phyloP scores from a whole-genome alignment of 2,113 vertebrate genomes.

The Dasyprocta punctata region DNA sequence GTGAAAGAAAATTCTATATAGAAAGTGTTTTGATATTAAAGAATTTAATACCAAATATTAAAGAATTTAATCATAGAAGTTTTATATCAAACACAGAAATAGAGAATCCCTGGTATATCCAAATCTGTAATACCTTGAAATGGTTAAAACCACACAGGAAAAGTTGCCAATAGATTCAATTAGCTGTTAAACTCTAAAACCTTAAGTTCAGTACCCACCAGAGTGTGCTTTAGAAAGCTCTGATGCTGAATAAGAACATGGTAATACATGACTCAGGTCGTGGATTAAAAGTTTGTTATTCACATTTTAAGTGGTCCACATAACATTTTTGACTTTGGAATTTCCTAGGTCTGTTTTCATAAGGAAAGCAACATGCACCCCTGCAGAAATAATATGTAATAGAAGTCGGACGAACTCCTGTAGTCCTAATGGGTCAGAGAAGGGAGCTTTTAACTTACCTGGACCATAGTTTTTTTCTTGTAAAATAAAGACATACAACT shows the following conservation, averaged over 20 bases:
- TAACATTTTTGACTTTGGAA: background rate
- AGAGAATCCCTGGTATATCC: background rate
- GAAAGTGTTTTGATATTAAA: background rate
- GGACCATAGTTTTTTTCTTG: background rate
- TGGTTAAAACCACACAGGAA: background rate
- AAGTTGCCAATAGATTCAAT: background rate
- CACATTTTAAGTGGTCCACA: background rate
- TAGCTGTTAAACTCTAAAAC: background rate
- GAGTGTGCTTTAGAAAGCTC: background rate
- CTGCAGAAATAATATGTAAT: background rate
- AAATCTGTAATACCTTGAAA: slow-evolving; percentile 21
- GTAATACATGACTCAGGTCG: background rate
- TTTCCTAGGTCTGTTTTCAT: background rate
- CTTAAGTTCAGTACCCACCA: background rate
- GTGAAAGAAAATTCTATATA: background rate
- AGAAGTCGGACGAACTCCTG: background rate
- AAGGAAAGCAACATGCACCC: background rate
- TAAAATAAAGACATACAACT: background rate
- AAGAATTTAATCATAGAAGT: background rate
- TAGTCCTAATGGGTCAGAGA: background rate
- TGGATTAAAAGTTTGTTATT: background rate
- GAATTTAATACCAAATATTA: background rate
- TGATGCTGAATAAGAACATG: background rate
- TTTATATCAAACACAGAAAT: background rate
- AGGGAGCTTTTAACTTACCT: background rate